Base-by-base conservation (phyloP, 2,113 vertebrate species). In the Hipposideros armiger region DNA sequence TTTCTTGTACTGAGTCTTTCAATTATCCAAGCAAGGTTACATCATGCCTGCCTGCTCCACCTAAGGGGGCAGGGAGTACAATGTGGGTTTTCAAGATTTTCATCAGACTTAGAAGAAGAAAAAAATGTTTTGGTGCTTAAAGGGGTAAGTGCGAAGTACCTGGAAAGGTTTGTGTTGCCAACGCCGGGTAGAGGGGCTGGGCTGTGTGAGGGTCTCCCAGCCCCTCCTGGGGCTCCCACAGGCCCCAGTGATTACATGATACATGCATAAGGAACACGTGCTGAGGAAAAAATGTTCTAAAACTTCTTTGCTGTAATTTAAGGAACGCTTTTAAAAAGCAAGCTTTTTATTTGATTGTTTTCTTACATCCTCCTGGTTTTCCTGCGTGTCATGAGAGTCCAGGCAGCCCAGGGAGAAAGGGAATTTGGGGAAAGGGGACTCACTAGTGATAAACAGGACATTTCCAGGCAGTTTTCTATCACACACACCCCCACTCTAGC, bases 31-130 rank as follows among this genome's bases (percentile, higher is more conserved):
- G 72, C 90, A 73, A 80, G 58, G 94, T 69, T n/a, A 87, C 84
- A 74, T 84, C 62, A 62, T 32, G 4, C 69, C n/a, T 90, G 62
- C 47, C 60, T 92, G n/a, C 30, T 90, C 69, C 76, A 76, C 76
- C 60, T 54, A 83, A 91, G 62, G 70, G 42, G 32, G n/a, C 2
- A 86, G 80, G 72, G 64, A 94, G 45, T 69, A 19, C 32, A 72
- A 36, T 62, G 52, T 72, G 85, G 54, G 78, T 94, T 95, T 73
- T 56, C 77, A 86, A 87, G 72, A 94, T 74, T 58, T 93, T 87
- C 40, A 92, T 87, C 54, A 83, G 47, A 72, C 28, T 58, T 13
- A 92, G 74, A 40, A 88, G 28, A 81, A 15, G 24, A 62, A 67
- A 67, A 81, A 76, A 54, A 54, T 17, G n/a, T 32, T 58, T 32